A percentile compares a stretch with the other conserved stretches of the same genome.
Evolutionary conservation across 37 sponge, comb jelly and placozoan species (phyloP).

Genomic region (Corticium candelabrum): DNA sequence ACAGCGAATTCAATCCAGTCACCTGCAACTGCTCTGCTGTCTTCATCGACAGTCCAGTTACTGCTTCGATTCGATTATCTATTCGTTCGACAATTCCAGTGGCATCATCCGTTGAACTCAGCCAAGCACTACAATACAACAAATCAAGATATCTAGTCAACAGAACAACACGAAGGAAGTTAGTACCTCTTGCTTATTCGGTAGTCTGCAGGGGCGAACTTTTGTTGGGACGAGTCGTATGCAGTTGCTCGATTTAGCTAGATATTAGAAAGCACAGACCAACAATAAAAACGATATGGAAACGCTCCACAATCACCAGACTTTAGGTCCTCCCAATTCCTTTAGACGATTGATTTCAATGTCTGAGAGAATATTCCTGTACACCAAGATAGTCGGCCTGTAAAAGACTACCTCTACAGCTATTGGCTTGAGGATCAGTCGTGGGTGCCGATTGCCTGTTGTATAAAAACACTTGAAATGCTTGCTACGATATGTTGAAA

Average conservation of each 20-base stretch:
- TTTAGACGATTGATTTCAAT: slow-evolving; percentile 59
- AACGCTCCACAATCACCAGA: too few relatives aligned
- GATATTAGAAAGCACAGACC: background rate
- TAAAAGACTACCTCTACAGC: slow-evolving; percentile 62
- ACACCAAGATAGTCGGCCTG: slow-evolving; percentile 48
- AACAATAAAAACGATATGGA: too few relatives aligned
- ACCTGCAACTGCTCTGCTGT: slow-evolving; percentile 84
- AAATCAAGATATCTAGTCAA: background rate
- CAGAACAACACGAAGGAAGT: too few relatives aligned
- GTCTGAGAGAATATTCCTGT: slow-evolving; percentile 49
- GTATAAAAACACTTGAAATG: slow-evolving; percentile 72
- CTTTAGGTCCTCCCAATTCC: slow-evolving; percentile 66
- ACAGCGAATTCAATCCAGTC: too few relatives aligned
- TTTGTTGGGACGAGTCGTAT: slow-evolving; percentile 39
- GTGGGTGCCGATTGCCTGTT: slow-evolving; percentile 38
- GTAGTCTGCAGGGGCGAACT: slow-evolving; percentile 64
- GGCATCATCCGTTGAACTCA: slow-evolving; percentile 13
- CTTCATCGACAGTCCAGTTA: slow-evolving; percentile 71
- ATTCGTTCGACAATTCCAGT: slow-evolving; percentile 37
- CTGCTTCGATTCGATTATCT: slow-evolving; percentile 60
- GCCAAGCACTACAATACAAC: slow-evolving; percentile 8
- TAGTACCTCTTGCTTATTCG: slow-evolving; percentile 88
- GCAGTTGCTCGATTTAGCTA: slow-evolving; percentile 84
- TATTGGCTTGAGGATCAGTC: slow-evolving; percentile 59
- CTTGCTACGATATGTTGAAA: background rate